These are phyloP conservation scores for Myotis planiceps DNA, from an alignment of 2,797 vertebrate species.

Conservation along the genomic window DNA sequence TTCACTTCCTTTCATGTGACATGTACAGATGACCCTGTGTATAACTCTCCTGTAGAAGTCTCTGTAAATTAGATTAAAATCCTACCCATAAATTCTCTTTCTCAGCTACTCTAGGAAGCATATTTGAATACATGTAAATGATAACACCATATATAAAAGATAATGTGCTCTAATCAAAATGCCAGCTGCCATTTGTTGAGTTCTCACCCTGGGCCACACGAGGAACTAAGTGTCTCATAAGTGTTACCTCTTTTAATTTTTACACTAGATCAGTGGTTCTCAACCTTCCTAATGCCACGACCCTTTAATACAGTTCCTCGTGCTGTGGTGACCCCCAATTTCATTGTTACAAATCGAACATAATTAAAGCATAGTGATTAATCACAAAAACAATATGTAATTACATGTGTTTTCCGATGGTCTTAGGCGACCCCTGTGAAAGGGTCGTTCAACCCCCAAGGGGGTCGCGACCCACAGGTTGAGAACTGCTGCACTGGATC, in stretches of 20 bases:
- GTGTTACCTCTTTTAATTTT: background rate
- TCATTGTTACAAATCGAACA: no score
- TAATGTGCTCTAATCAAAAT: background rate
- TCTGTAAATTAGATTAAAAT: background rate
- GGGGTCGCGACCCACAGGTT: no score
- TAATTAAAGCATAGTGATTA: no score
- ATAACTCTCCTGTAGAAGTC: background rate
- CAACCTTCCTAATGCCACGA: no score
- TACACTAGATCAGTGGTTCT: background rate
- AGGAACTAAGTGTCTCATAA: background rate
- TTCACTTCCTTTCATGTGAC: background rate
- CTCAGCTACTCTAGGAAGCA: background rate
- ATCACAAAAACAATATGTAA: no score
- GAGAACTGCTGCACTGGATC: background rate
- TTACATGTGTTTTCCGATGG: no score
- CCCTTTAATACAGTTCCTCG: no score
- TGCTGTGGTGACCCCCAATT: no score
- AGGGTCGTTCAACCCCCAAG: no score
- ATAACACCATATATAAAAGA: background rate
- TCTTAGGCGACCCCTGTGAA: no score
- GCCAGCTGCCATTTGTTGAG: background rate
- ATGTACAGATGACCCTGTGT: fast-evolving
- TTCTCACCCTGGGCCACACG: background rate
- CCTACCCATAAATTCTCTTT: background rate
- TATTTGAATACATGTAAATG: background rate